Conservation (phyloP, 2,113 vertebrate species). For the Coryphaenoides rupestris region DNA sequence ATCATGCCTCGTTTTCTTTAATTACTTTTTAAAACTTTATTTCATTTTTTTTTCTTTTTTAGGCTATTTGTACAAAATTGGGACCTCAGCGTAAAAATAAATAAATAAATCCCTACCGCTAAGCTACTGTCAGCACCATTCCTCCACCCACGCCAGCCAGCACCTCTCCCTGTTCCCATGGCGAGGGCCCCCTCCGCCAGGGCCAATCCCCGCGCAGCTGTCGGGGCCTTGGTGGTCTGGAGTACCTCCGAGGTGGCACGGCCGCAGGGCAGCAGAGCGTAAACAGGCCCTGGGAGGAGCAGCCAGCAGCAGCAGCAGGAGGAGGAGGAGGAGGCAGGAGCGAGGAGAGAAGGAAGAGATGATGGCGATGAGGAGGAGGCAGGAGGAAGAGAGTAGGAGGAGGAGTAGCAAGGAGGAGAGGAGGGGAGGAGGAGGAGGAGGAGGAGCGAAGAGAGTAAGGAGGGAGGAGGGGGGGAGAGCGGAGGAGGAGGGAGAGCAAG, state of each 20-base stretch:
- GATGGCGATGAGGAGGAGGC: too few relatives aligned
- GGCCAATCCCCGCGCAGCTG: constrained; percentile 40
- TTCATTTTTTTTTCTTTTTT: too few relatives aligned
- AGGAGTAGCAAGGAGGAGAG: too few relatives aligned
- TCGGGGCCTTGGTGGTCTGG: constrained; percentile 69
- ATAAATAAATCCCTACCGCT: constrained; percentile 47
- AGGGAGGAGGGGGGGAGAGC: too few relatives aligned
- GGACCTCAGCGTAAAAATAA: constrained; percentile 15
- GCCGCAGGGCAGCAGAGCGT: constrained; percentile 62
- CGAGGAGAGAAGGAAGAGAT: constrained; percentile 15
- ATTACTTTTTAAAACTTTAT: too few relatives aligned
- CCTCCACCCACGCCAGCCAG: constrained; percentile 45
- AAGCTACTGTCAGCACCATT: constrained; percentile 49
- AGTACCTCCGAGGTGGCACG: constrained; percentile 67
- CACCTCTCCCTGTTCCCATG: constrained; percentile 56
- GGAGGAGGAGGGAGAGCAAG: too few relatives aligned
- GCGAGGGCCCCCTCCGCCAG: constrained; percentile 26
- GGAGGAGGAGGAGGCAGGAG: constrained; percentile 49
- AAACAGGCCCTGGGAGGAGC: constrained; percentile 66
- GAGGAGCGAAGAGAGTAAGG: too few relatives aligned
- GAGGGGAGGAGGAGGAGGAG: too few relatives aligned
- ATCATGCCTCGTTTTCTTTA: constrained; percentile 49
- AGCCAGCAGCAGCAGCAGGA: constrained; percentile 47
- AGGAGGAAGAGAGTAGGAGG: too few relatives aligned
- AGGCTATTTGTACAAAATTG: too few relatives aligned